These are phyloP conservation scores for Campylomormyrus numenius DNA, from an alignment of 2,113 vertebrate species.

Conservation along the genomic window DNA sequence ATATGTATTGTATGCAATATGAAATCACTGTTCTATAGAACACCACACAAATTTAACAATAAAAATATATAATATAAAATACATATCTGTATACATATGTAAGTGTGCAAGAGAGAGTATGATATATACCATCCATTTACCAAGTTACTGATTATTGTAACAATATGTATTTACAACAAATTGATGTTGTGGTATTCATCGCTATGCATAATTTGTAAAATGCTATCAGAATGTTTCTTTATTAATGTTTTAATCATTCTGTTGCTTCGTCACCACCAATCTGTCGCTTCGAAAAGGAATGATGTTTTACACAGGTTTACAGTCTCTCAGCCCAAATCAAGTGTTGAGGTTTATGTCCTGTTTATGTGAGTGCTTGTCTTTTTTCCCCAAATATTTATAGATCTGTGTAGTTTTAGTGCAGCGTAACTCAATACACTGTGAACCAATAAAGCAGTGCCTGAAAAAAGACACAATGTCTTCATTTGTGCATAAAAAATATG, in stretches of 20 bases:
- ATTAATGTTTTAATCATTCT: neutral
- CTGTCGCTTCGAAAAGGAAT: neutral
- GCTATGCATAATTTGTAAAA: neutral
- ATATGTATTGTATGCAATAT: neutral
- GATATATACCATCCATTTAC: neutral
- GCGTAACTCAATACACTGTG: constrained; percentile 25
- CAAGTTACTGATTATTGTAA: neutral
- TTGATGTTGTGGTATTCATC: neutral
- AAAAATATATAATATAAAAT: neutral
- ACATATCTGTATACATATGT: neutral
- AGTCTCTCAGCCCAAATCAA: neutral
- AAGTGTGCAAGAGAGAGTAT: neutral
- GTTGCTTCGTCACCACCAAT: neutral
- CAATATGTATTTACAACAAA: neutral
- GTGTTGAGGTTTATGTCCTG: neutral
- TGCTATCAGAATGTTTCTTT: neutral
- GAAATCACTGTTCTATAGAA: neutral
- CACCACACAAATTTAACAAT: neutral
- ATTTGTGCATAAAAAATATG: neutral
- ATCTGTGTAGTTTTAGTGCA: constrained; percentile 22
- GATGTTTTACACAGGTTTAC: neutral
- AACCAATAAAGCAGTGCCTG: constrained; percentile 29
- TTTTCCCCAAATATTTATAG: constrained; percentile 8
- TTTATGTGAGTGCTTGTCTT: constrained; percentile 8
- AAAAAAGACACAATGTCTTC: neutral